phyloP scores from a whole-genome alignment of 1,140 invertebrate genomes.

The Drosophila bocki region DNA sequence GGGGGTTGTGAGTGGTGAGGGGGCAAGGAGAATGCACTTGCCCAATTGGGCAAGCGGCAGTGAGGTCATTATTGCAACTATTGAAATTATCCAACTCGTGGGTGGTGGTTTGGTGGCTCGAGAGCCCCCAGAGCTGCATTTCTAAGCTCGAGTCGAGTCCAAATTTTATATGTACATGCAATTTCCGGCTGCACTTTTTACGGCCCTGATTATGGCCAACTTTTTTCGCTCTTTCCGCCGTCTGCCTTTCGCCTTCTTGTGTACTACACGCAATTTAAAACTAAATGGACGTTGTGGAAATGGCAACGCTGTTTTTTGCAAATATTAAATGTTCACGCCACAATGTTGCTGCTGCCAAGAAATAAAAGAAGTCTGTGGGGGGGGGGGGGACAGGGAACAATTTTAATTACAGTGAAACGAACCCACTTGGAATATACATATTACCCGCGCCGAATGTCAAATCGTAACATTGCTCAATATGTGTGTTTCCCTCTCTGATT shows the following conservation, averaged over 20 bases:
- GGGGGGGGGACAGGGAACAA: neutral
- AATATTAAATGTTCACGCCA: slow-evolving; percentile 58
- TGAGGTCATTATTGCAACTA: slow-evolving; percentile 80
- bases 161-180: slow-evolving; percentile 61
- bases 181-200: slow-evolving; percentile 58
- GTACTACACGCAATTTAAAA: slow-evolving; percentile 61
- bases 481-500: slow-evolving; percentile 38
- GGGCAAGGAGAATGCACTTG: slow-evolving; percentile 43
- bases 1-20: neutral
- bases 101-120: slow-evolving; percentile 36
- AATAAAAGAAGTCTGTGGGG: slow-evolving; percentile 2
- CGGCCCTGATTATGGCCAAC: slow-evolving; percentile 51
- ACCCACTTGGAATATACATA: slow-evolving; percentile 9
- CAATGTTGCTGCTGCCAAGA: slow-evolving; percentile 45
- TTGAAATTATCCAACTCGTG: slow-evolving; percentile 73
- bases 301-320: slow-evolving; percentile 38
- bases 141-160: slow-evolving; percentile 28
- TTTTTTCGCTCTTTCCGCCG: slow-evolving; percentile 33
- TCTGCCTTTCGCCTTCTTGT: neutral
- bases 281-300: slow-evolving; percentile 46
- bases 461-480: slow-evolving; percentile 33
- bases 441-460: slow-evolving; percentile 10
- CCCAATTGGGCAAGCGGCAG: slow-evolving; percentile 57
- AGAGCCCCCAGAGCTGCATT: slow-evolving; percentile 12
- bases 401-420: slow-evolving; percentile 31